Evolutionary conservation across 64 coral and sea anemone species (phyloP).

Genomic region (Pachyseris speciosa): DNA sequence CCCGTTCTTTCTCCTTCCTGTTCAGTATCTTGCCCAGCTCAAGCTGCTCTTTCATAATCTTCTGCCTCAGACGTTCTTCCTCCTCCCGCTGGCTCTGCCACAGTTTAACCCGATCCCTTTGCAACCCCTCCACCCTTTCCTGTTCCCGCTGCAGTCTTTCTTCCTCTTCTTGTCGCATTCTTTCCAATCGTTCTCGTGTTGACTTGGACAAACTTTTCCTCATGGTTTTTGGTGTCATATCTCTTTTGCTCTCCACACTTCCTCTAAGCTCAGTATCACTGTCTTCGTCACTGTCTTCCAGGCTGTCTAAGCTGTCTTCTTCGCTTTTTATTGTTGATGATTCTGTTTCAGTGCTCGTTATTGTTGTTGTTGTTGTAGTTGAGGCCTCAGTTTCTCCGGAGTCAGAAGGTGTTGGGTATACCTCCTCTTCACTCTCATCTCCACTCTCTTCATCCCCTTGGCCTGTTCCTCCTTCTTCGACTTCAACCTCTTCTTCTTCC

Average conservation of each 20-base stretch:
- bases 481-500: neutral
- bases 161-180: slow-evolving; percentile 89
- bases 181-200: slow-evolving; percentile 94
- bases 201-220: slow-evolving; percentile 97
- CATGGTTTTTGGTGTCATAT: slow-evolving; percentile 88
- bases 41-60: slow-evolving; percentile 88
- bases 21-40: slow-evolving; percentile 90
- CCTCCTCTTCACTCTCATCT: slow-evolving; percentile 33
- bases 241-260: slow-evolving; percentile 4
- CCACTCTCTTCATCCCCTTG: slow-evolving; percentile 58
- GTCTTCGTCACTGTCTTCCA: slow-evolving; percentile 77
- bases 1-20: slow-evolving; percentile 91
- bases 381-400: neutral
- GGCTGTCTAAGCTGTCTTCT: slow-evolving; percentile 60
- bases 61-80: slow-evolving; percentile 74
- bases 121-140: slow-evolving; percentile 60
- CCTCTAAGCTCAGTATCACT: slow-evolving; percentile 65
- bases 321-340: slow-evolving; percentile 46
- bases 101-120: slow-evolving; percentile 56
- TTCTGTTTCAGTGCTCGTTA: neutral
- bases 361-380: neutral
- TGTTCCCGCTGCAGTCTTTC: slow-evolving; percentile 80
- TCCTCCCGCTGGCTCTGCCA: slow-evolving; percentile 60
- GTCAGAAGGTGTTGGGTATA: neutral
- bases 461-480: slow-evolving; percentile 6